These are phyloP conservation scores for Dendroctonus ponderosae DNA, from an alignment of 1,140 invertebrate species.

Conservation along the genomic window DNA sequence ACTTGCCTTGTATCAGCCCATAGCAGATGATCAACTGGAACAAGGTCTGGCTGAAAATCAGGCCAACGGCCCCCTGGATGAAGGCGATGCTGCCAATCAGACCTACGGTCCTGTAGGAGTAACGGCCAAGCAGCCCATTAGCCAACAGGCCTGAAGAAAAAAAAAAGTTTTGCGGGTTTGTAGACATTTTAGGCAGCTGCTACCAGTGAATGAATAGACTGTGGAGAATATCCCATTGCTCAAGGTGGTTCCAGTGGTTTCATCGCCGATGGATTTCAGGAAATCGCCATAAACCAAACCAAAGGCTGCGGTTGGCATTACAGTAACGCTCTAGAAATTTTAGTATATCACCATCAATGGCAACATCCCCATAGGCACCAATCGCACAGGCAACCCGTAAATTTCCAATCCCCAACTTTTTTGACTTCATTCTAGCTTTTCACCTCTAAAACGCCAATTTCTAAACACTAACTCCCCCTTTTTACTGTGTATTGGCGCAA, in stretches of 20 bases:
- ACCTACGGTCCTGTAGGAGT: conserved; percentile 56
- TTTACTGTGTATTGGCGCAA: too few species aligned
- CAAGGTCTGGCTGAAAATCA: conserved; percentile 56
- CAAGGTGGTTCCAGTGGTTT: conserved; percentile 59
- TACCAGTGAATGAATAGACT: conserved; percentile 59
- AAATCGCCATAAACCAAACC: conserved; percentile 65
- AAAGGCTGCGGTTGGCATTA: conserved; percentile 61
- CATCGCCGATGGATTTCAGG: conserved; percentile 59
- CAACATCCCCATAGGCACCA: background rate
- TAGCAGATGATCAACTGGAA: conserved; percentile 57
- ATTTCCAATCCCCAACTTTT: too few species aligned
- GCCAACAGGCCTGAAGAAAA: conserved; percentile 54
- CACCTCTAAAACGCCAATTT: too few species aligned
- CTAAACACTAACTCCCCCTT: too few species aligned
- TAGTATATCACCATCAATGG: too few species aligned
- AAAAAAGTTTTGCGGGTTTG: background rate
- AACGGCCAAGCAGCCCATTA: conserved; percentile 55
- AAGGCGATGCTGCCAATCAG: conserved; percentile 57
- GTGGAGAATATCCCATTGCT: conserved; percentile 62
- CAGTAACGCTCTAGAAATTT: conserved; percentile 57
- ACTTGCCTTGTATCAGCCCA: conserved; percentile 57
- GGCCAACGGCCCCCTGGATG: conserved; percentile 54
- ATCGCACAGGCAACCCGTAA: background rate
- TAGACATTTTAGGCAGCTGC: background rate
- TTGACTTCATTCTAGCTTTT: too few species aligned